A percentile compares a stretch with the other conserved stretches of the same genome.
phyloP scores from a whole-genome alignment of 1,140 invertebrate genomes.

The Lineus longissimus region DNA sequence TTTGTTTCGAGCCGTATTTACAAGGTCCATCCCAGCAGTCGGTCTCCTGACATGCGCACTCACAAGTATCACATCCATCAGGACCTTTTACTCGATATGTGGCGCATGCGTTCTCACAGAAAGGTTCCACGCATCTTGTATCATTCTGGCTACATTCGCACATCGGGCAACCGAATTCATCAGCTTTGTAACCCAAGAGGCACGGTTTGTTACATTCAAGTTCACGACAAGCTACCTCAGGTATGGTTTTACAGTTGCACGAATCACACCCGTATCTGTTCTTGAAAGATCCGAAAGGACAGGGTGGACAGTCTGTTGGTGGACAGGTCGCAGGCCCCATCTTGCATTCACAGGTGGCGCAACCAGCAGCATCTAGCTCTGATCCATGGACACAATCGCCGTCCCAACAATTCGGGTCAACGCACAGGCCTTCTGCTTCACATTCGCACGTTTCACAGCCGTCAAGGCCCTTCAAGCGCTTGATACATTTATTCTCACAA shows the following conservation, averaged over 20 bases:
- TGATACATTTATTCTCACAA: too few species aligned
- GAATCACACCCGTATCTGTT: neutral
- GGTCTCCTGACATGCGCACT: neutral
- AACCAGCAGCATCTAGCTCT: neutral
- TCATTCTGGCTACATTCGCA: too few species aligned
- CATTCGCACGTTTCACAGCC: too few species aligned
- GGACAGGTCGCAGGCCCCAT: neutral
- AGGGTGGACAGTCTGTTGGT: neutral
- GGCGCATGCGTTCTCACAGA: too few species aligned
- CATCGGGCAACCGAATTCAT: neutral
- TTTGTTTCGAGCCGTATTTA: neutral
- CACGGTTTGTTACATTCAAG: neutral
- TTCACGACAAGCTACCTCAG: neutral
- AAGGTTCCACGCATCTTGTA: too few species aligned
- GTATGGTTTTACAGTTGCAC: neutral
- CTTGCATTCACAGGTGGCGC: neutral
- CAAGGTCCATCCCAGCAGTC: neutral
- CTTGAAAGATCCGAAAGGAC: neutral
- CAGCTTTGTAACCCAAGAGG: neutral
- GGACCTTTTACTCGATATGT: too few species aligned
- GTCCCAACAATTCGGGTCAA: neutral
- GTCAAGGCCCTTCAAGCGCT: too few species aligned
- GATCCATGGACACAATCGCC: neutral
- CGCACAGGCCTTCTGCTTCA: too few species aligned
- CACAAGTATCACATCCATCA: neutral